Conservation (phyloP, 2,113 vertebrate genomes). For the Dipodomys stephensi region DNA sequence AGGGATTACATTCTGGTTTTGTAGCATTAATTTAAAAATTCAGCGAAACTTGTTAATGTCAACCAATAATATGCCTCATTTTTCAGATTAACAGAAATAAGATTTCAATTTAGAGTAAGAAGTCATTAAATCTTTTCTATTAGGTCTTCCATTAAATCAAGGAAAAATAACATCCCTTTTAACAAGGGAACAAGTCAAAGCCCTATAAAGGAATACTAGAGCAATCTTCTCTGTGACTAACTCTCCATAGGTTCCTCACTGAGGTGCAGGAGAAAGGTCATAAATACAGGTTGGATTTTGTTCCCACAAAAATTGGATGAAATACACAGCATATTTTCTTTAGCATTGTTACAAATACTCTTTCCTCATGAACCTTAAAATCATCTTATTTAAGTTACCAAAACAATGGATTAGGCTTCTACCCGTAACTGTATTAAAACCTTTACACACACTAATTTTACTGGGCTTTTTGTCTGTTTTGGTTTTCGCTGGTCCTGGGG, state of each 20-base stretch:
- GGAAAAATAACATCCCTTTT: constrained; percentile 6
- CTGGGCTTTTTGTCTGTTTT: not conserved
- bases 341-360: constrained; percentile 21
- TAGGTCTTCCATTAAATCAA: not conserved
- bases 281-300: not conserved
- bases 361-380: constrained; percentile 38
- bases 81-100: constrained; percentile 20
- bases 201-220: not conserved
- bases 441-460: not conserved
- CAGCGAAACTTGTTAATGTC: constrained; percentile 2
- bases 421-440: constrained; percentile 27
- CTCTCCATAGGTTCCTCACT: not conserved
- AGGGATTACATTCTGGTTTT: constrained; percentile 17
- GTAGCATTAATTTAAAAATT: not conserved
- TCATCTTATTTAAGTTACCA: not conserved
- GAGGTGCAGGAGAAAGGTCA: not conserved
- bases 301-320: not conserved
- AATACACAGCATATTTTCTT: not conserved
- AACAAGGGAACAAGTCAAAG: constrained; percentile 6
- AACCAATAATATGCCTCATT: not conserved
- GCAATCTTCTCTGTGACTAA: not conserved
- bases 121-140: constrained; percentile 34
- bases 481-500: too few relatives aligned
- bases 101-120: constrained; percentile 25
- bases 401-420: constrained; percentile 21